Conservation (phyloP, 2,797 vertebrate species). For the Hydrophis major region DNA sequence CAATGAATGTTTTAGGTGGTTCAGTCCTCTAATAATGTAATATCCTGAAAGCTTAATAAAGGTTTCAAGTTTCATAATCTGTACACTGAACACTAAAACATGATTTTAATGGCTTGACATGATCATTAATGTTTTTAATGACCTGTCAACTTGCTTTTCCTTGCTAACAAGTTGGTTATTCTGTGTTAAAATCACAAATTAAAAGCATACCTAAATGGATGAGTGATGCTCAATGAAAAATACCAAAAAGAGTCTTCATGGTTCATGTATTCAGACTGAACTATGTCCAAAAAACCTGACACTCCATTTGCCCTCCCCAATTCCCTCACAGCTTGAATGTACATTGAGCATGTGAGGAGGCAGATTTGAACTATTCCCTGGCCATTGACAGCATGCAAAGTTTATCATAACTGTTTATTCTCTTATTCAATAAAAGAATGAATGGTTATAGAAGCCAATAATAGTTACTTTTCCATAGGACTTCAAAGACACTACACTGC, state of each 20-base stretch:
- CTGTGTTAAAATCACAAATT: slow-evolving; percentile 58
- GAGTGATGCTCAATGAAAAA: slow-evolving; percentile 63
- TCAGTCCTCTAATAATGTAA: slow-evolving; percentile 49
- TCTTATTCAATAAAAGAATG: slow-evolving; percentile 75
- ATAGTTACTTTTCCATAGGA: slow-evolving; percentile 63
- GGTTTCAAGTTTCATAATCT: slow-evolving; percentile 40
- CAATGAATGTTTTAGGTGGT: slow-evolving; percentile 35
- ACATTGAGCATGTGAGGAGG: slow-evolving; percentile 68
- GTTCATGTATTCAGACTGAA: slow-evolving; percentile 60
- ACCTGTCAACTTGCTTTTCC: slow-evolving; percentile 52
- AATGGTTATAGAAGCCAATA: slow-evolving; percentile 63
- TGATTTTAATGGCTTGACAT: slow-evolving; percentile 58
- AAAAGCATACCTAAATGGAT: slow-evolving; percentile 47
- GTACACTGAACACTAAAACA: slow-evolving; percentile 40
- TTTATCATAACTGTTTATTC: slow-evolving; percentile 73
- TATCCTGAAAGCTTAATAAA: slow-evolving; percentile 51
- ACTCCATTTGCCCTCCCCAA: slow-evolving; percentile 30
- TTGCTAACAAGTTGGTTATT: slow-evolving; percentile 64
- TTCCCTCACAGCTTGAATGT: slow-evolving; percentile 58
- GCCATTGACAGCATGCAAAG: slow-evolving; percentile 64
- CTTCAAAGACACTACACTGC: slow-evolving; percentile 58
- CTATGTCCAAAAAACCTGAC: slow-evolving; percentile 56
- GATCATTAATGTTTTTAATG: slow-evolving; percentile 15
- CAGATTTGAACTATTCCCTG: slow-evolving; percentile 65
- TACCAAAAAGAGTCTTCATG: slow-evolving; percentile 62